Base-by-base conservation (phyloP, 2,797 vertebrate genomes). In the Sparus aurata region DNA sequence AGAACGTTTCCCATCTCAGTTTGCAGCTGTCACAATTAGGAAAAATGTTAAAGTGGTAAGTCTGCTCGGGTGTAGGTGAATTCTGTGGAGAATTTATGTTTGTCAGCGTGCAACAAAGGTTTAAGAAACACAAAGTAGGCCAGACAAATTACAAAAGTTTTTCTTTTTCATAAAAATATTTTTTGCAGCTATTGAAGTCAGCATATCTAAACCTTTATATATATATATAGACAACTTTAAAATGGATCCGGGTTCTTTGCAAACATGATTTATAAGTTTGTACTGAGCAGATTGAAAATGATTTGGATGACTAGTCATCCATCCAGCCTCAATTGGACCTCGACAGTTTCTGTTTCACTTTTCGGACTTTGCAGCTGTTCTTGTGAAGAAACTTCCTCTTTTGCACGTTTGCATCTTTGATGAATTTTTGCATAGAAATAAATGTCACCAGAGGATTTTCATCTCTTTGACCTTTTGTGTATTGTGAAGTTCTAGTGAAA, bases 381-480 rank as follows among this genome's bases (percentile, higher is more conserved):
- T 43, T 30, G 16, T 15, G 25, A 45, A 47, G 20, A 62, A 57
- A 69, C 66, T 77, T 69, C 75, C 66, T 55, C 50, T 38, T 69
- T 12, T 18, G 1, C 49, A 69, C 23, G 46, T 62, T 69, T 62
- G 73, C 63, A 38, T 38, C 10, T 10, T 38, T 38, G 38, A 46
- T 53, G 12, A 50, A n/a, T 63, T 49, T 77, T 63, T 77, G 66
- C 50, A 55, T 63, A 63, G 11, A 77, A 41, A 63, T 27, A 54
- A 3, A 20, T 20, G 20, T 50, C 6, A 13, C 9, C 4, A 27
- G 17, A 11, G n/a, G 4, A 8, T 9, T n/a, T 16, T 38, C 5
- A 49, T 41, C 12, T n/a, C 6, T 23, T 55, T 59, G 2, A 64
- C 18, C 46, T 61, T 27, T 11, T 8, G 25, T 34, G 46, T 8